These are phyloP conservation scores for Synergus umbraculus DNA, from an alignment of 2,888 invertebrate species.

Conservation along the genomic window DNA sequence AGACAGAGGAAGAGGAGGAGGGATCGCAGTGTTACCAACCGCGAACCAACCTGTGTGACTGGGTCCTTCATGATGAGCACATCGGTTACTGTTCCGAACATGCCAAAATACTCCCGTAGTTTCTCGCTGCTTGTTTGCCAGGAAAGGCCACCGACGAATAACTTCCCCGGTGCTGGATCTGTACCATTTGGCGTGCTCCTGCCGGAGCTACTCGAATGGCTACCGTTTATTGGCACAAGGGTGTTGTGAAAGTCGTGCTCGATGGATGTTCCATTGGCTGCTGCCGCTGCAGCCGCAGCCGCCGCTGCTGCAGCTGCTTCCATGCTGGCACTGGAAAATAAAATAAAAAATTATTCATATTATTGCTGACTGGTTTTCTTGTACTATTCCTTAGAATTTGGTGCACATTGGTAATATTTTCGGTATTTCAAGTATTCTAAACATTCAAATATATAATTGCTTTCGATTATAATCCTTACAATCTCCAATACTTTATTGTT, in stretches of 20 bases:
- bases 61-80: slow-evolving; percentile 97
- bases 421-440: too few species aligned
- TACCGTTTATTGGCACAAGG: slow-evolving; percentile 77
- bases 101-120: slow-evolving; percentile 93
- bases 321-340: slow-evolving; percentile 78
- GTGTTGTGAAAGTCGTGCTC: slow-evolving; percentile 79
- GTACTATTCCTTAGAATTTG: too few species aligned
- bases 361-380: too few species aligned
- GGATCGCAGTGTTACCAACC: slow-evolving; percentile 42
- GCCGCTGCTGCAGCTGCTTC: slow-evolving; percentile 73
- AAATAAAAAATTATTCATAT: neutral
- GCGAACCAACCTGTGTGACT: slow-evolving; percentile 88
- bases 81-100: slow-evolving; percentile 94
- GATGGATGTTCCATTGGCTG: slow-evolving; percentile 78
- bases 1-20: slow-evolving; percentile 41
- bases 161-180: slow-evolving; percentile 89
- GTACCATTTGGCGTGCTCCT: slow-evolving; percentile 85
- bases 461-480: too few species aligned
- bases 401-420: too few species aligned
- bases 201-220: slow-evolving; percentile 84
- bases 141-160: slow-evolving; percentile 94
- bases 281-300: slow-evolving; percentile 71
- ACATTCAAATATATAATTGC: too few species aligned
- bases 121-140: slow-evolving; percentile 97
- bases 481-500: too few species aligned